These are phyloP conservation scores for Temnothorax unifasciatus DNA, from an alignment of 2,888 invertebrate species.

Conservation along the genomic window DNA sequence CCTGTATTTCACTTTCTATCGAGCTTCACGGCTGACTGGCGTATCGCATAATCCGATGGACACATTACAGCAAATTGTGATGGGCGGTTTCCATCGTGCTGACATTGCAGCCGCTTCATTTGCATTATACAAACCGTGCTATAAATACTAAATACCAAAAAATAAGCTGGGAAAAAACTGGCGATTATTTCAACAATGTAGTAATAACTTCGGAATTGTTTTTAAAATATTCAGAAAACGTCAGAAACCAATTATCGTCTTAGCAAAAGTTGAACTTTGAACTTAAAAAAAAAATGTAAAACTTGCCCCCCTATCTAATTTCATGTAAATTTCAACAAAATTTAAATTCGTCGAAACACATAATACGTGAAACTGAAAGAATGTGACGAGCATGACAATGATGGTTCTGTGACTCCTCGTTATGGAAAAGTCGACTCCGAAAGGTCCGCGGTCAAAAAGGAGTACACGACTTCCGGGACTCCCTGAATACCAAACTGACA, in stretches of 20 bases:
- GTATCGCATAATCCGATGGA: slow-evolving; percentile 25
- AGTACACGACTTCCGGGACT: slow-evolving; percentile 13
- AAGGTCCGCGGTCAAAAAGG: not conserved
- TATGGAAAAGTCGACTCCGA: not conserved
- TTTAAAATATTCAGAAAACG: not conserved
- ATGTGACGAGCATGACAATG: slow-evolving; percentile 13
- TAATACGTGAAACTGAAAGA: not conserved
- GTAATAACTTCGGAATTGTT: not conserved
- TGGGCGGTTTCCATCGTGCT: slow-evolving; percentile 38
- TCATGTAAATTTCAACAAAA: not conserved
- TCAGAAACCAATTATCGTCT: not conserved
- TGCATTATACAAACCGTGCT: slow-evolving; percentile 23
- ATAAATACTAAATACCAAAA: not conserved
- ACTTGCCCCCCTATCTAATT: not conserved
- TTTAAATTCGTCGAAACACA: not conserved
- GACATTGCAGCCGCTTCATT: slow-evolving; percentile 39
- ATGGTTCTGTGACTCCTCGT: not conserved
- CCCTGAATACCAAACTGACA: slow-evolving; percentile 7
- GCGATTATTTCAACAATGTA: not conserved
- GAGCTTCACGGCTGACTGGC: slow-evolving; percentile 29
- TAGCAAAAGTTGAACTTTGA: not conserved
- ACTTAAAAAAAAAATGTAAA: not conserved
- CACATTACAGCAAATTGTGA: slow-evolving; percentile 38
- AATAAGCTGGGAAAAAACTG: slow-evolving; percentile 7
- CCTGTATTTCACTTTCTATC: slow-evolving; percentile 41